phyloP scores from a whole-genome alignment of 2,888 invertebrate genomes.

The Andrena bicolor region DNA sequence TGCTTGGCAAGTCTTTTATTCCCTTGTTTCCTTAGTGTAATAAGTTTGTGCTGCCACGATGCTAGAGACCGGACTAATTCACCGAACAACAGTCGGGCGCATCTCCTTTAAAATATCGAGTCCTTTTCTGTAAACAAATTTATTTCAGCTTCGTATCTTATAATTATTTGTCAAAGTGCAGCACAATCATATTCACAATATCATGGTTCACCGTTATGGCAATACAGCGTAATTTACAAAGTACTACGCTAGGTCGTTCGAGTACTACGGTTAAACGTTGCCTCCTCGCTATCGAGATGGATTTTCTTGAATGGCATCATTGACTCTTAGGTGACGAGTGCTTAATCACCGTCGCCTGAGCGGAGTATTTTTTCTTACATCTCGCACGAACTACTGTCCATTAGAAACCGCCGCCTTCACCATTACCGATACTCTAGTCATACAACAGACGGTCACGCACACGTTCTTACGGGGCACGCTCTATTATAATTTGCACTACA shows the following conservation, averaged over 20 bases:
- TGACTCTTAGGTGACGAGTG: not conserved
- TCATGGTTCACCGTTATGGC: conserved; percentile 28
- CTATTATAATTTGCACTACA: conserved; percentile 49
- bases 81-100: not conserved
- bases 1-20: conserved; percentile 22
- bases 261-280: conserved; percentile 34
- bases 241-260: conserved; percentile 33
- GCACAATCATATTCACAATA: conserved; percentile 56
- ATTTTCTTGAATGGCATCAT: conserved; percentile 31
- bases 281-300: not conserved
- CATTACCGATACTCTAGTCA: conserved; percentile 37
- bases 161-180: conserved; percentile 36
- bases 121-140: conserved; percentile 31
- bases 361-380: conserved; percentile 31
- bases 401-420: conserved; percentile 63
- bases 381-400: conserved; percentile 26
- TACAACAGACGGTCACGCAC: conserved; percentile 62
- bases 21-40: conserved; percentile 7
- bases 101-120: not conserved
- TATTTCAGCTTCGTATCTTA: conserved; percentile 6
- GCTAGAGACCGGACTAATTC: not conserved
- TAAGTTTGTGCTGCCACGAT: conserved; percentile 47
- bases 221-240: conserved; percentile 50
- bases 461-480: conserved; percentile 52
- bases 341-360: conserved; percentile 6